Percentiles rank a stretch among this genome's conserved stretches.
Conservation (phyloP, 2,797 vertebrate genomes). For the Anguilla marmorata region DNA sequence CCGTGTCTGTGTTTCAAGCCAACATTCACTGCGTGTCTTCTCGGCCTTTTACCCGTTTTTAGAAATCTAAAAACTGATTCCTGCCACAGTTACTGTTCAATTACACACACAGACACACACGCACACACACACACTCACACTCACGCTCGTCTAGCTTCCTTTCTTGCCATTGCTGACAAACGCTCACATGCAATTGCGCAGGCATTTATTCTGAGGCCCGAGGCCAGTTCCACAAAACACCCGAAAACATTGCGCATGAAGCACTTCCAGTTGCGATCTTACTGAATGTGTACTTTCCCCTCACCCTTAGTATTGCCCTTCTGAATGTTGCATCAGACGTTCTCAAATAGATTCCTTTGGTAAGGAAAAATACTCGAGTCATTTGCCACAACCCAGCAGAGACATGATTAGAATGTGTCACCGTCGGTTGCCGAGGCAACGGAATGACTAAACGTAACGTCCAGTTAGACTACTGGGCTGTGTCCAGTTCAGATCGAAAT, state of each 20-base stretch:
- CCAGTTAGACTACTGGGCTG: no score
- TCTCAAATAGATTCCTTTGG: no score
- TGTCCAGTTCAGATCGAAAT: not conserved
- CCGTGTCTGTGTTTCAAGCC: not conserved
- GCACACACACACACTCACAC: not conserved
- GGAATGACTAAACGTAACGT: not conserved
- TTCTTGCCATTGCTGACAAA: not conserved
- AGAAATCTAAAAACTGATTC: not conserved
- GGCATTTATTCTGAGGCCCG: not conserved
- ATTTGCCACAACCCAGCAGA: not conserved
- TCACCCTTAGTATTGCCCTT: not conserved
- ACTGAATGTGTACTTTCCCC: not conserved
- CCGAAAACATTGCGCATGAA: not conserved
- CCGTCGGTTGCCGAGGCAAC: not conserved
- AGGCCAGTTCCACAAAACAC: no score
- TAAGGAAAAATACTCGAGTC: no score
- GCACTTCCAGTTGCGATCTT: not conserved
- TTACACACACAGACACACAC: not conserved
- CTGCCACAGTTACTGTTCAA: not conserved
- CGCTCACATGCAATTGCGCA: not conserved
- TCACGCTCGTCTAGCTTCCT: not conserved
- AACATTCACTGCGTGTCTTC: not conserved
- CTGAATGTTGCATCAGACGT: not conserved
- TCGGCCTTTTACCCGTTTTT: not conserved
- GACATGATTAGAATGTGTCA: not conserved